Conservation (phyloP, 2,113 vertebrate genomes). For the Polypterus senegalus region DNA sequence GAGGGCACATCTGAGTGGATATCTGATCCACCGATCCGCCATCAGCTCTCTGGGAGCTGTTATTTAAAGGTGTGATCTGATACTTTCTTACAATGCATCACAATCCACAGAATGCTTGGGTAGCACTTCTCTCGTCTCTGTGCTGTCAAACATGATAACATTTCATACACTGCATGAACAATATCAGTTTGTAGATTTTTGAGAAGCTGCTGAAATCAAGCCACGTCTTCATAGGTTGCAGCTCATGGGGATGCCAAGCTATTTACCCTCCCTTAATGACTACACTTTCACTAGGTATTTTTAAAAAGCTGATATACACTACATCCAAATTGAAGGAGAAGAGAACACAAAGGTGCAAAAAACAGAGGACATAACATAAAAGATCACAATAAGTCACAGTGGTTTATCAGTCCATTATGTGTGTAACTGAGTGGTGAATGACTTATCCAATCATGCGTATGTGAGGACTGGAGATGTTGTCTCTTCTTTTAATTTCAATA, state of each 20-base stretch:
- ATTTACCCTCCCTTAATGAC: no score
- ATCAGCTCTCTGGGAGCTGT: no score
- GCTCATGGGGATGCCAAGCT: no score
- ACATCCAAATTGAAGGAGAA: not conserved
- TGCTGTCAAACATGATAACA: slow-evolving; percentile 28
- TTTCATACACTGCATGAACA: not conserved
- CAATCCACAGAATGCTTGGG: slow-evolving; percentile 12
- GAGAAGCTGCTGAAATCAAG: no score
- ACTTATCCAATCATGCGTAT: no score
- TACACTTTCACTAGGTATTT: no score
- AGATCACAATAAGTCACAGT: not conserved
- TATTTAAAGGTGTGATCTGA: not conserved
- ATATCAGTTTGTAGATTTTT: no score
- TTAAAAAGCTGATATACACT: not conserved
- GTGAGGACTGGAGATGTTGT: no score
- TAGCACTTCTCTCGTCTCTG: slow-evolving; percentile 21
- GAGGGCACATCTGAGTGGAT: not conserved
- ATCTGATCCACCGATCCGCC: not conserved
- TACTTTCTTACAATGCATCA: slow-evolving; percentile 22
- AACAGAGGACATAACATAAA: not conserved
- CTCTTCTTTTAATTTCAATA: no score
- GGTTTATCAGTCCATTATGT: no score
- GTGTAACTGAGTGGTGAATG: no score
- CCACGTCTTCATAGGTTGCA: no score
- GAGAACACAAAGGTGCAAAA: not conserved